These are phyloP conservation scores for Copidosoma aretas DNA, from an alignment of 2,888 invertebrate genomes.

Conservation along the genomic window DNA sequence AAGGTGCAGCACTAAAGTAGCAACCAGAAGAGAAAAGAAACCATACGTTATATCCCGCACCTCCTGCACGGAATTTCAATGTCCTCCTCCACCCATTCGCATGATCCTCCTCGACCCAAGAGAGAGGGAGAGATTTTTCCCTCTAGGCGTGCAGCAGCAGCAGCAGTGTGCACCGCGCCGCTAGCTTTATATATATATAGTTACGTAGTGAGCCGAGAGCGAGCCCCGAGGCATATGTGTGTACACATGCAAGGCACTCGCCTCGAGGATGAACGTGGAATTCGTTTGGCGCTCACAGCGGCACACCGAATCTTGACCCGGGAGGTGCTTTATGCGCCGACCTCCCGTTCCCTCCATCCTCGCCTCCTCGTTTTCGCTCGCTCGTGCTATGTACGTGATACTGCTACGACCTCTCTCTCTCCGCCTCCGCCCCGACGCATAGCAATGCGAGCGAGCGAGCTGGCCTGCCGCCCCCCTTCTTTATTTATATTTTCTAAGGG, in stretches of 20 bases:
- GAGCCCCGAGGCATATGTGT: not conserved
- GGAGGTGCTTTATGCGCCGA: slow-evolving; percentile 57
- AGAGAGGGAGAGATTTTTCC: slow-evolving; percentile 38
- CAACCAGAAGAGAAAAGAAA: not conserved
- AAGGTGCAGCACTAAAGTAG: too few relatives aligned
- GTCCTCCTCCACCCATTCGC: slow-evolving; percentile 18
- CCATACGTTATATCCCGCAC: slow-evolving; percentile 13
- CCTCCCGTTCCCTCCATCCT: slow-evolving; percentile 38
- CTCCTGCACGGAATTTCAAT: slow-evolving; percentile 48
- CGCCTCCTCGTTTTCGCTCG: slow-evolving; percentile 45
- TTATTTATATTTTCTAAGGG: not conserved
- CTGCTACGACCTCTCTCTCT: too few relatives aligned
- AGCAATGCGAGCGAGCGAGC: slow-evolving; percentile 52
- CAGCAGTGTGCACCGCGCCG: too few relatives aligned
- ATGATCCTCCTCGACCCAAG: not conserved
- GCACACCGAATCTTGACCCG: slow-evolving; percentile 44
- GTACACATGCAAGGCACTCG: too few relatives aligned
- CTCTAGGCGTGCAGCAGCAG: slow-evolving; percentile 15
- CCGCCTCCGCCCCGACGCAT: slow-evolving; percentile 51
- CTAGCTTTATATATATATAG: too few relatives aligned
- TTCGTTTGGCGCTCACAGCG: slow-evolving; percentile 37
- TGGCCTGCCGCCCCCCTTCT: slow-evolving; percentile 16
- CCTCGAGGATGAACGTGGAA: slow-evolving; percentile 31
- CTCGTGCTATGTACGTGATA: slow-evolving; percentile 44
- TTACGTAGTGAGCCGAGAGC: not conserved